Conservation (phyloP, 2,888 invertebrate genomes). For the Melanchra persicariae region DNA sequence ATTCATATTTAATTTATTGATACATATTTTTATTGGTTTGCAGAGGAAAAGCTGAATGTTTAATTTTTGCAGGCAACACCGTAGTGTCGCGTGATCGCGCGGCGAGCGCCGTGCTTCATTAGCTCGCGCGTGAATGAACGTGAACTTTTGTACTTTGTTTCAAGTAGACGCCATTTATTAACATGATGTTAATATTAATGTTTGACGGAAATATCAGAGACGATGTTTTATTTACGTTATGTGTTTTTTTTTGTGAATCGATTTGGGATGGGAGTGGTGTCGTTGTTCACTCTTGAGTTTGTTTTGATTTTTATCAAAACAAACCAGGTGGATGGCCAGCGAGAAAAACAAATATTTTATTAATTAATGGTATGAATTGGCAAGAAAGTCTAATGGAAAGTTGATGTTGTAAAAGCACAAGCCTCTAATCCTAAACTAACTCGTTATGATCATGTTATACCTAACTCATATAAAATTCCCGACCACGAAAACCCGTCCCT, state of each 20-base stretch:
- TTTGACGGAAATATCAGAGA: no score
- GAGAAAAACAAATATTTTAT: no score
- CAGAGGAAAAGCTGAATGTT: constrained; percentile 24
- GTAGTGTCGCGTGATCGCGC: constrained; percentile 27
- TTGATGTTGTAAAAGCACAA: background rate
- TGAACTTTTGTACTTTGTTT: constrained; percentile 14
- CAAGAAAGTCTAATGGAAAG: background rate
- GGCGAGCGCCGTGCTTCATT: no score
- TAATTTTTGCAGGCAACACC: constrained; percentile 10
- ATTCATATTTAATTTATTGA: constrained; percentile 48
- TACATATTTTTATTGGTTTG: constrained; percentile 26
- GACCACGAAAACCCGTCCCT: background rate
- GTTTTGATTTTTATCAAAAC: no score
- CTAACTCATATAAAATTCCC: background rate
- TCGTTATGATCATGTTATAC: background rate
- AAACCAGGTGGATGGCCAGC: no score
- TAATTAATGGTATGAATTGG: no score
- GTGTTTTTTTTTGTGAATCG: no score
- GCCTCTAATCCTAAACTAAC: background rate
- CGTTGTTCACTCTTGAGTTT: no score
- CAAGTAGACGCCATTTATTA: background rate
- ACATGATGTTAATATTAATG: background rate
- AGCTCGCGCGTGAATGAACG: constrained; percentile 1
- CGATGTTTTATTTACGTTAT: no score
- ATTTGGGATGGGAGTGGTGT: no score